Evolutionary conservation across 2,113 vertebrate genomes (phyloP), one percentile per base, ranked within the genome.

Genomic region (Sinocyclocheilus anshuiensis): DNA sequence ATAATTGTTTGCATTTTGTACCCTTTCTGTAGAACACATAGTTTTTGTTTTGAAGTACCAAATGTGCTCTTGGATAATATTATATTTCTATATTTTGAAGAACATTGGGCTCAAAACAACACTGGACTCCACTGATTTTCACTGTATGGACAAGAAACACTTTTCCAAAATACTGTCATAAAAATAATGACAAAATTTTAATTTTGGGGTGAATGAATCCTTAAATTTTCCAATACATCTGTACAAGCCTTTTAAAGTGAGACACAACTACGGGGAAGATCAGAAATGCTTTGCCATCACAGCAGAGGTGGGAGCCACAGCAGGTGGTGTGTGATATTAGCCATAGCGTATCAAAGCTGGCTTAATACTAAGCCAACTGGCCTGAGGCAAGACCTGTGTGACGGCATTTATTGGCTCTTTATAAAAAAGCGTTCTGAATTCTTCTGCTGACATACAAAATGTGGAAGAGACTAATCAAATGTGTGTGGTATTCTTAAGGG

Each of bases 311-410:
- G 48, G 24, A 45, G 74, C 24, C 22, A 24, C 26, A 81, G 39
- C 33, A 84, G 53, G 74, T 87, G 39, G 9, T 29, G 50, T 77
- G 24, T 77, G n/a, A 83, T 80, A 48, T 87, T 63, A 85, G 11
- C 76, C 29, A 24, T 72, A 77, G 50, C 77, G 29, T 85, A 86
- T 69, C 45, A 48, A 81, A 81, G 72, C 67, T 55, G 81, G 81
- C 53, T 84, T 84, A 86, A 84, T 86, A 81, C 69, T 15, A 24
- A 86, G 77, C 84, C 77, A 45, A 61, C 33, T 65, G 45, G 82
- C 86, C 86, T 12, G 61, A 65, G 88, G 86, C 84, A 75, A 26
- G 45, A 48, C 26, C 4, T 36, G 71, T 78, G 76, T 82, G 61
- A 63, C 42, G 29, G 55, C 74, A 75, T 85, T 89, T 87, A 86